These are phyloP conservation scores for Rhynchomys soricoides DNA, from an alignment of 2,113 vertebrate genomes.

Conservation along the genomic window DNA sequence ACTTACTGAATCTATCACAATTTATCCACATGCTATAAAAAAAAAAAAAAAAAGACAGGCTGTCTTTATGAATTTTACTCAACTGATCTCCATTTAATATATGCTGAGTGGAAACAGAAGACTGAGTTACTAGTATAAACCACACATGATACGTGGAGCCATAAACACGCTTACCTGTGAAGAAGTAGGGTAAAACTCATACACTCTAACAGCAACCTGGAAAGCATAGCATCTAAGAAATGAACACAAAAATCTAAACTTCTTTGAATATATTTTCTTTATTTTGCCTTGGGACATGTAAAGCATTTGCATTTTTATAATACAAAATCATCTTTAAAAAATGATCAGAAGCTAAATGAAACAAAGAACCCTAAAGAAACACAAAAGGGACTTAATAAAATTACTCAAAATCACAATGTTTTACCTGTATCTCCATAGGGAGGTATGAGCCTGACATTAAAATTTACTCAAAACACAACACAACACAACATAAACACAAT, in stretches of 20 bases:
- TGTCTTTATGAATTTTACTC: neutral
- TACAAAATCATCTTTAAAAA: neutral
- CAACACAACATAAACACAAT: no score
- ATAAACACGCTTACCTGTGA: neutral
- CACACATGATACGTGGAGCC: neutral
- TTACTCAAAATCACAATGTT: slow-evolving; percentile 1
- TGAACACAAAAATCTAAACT: neutral
- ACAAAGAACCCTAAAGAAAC: neutral
- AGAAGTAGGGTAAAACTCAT: neutral
- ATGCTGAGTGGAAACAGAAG: neutral
- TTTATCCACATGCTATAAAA: neutral
- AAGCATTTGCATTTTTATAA: neutral
- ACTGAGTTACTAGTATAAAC: neutral
- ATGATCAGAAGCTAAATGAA: neutral
- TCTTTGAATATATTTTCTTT: neutral
- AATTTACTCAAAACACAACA: slow-evolving; percentile 21
- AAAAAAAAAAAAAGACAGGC: neutral
- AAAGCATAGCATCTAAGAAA: neutral
- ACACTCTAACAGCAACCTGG: neutral
- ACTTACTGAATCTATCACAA: neutral
- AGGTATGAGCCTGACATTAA: neutral
- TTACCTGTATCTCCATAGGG: neutral
- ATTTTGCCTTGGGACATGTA: slow-evolving; percentile 9
- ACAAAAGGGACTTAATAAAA: slow-evolving; percentile 19
- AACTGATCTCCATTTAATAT: neutral